Percentiles rank a stretch among this genome's conserved stretches.
Evolutionary conservation across 2,888 invertebrate genomes (phyloP).

Genomic region (Polymixis lichenea): DNA sequence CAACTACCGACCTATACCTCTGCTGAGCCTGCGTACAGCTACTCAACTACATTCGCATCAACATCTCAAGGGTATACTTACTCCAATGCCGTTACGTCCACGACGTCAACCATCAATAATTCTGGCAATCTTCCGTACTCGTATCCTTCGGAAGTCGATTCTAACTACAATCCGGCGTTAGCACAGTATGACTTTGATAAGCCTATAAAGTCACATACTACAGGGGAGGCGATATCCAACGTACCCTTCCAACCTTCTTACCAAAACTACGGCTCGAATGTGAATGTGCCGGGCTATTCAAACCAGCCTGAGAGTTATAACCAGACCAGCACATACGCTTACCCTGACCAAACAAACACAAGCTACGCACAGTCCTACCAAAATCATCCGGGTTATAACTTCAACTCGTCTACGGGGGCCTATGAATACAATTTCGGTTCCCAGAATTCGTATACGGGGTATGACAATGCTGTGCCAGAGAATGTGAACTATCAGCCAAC

Average conservation of each 20-base stretch:
- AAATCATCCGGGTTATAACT: constrained; percentile 92
- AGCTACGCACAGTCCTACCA: constrained; percentile 81
- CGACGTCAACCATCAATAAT: constrained; percentile 65
- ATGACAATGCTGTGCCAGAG: constrained; percentile 70
- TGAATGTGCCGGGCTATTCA: constrained; percentile 48
- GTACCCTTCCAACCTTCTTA: constrained; percentile 67
- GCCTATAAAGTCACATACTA: constrained; percentile 87
- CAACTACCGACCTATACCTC: constrained; percentile 67
- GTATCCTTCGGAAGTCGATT: constrained; percentile 62
- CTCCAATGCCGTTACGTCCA: constrained; percentile 71
- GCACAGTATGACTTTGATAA: constrained; percentile 81
- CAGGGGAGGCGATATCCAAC: constrained; percentile 81
- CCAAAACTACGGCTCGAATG: constrained; percentile 65
- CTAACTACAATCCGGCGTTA: constrained; percentile 70
- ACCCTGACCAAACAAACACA: constrained; percentile 71
- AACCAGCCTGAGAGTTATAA: constrained; percentile 70
- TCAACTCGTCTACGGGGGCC: constrained; percentile 88
- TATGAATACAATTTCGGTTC: constrained; percentile 92
- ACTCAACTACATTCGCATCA: constrained; percentile 73
- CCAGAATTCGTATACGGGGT: constrained; percentile 82
- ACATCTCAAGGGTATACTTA: constrained; percentile 79
- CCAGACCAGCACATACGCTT: constrained; percentile 67
- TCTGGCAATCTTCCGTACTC: constrained; percentile 68
- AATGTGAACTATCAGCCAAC: constrained; percentile 73
- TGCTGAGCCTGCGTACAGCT: constrained; percentile 74